A percentile compares a stretch with the other conserved stretches of the same genome.
Conservation (phyloP, 37 sponge, comb jelly and placozoan species). For the Aplysina aerophoba region DNA sequence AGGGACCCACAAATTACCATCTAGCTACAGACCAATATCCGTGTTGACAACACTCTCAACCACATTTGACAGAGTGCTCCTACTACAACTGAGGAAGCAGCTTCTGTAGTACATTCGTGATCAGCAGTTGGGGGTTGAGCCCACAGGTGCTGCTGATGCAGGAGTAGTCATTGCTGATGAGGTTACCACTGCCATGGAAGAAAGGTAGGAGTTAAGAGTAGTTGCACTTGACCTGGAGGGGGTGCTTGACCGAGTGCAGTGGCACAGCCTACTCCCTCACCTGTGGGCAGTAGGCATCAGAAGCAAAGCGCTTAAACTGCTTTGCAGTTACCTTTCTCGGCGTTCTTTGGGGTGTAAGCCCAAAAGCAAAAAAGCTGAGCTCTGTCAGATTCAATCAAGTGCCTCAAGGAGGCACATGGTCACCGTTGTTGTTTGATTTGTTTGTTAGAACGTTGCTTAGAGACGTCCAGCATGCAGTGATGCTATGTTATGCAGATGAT, state of each 20-base stretch:
- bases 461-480: conserved; percentile 15
- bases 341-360: neutral
- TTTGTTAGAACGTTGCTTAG: neutral
- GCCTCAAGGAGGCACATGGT: conserved; percentile 33
- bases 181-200: conserved; percentile 4
- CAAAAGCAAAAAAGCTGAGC: neutral
- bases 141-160: conserved; percentile 5
- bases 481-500: conserved; percentile 36
- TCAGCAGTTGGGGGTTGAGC: conserved; percentile 23
- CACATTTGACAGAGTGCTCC: conserved; percentile 1
- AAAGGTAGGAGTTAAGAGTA: neutral
- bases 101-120: neutral
- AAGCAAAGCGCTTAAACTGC: neutral
- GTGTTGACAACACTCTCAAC: conserved; percentile 8
- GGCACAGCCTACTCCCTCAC: conserved; percentile 20
- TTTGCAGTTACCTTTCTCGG: neutral
- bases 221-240: conserved; percentile 5
- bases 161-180: conserved; percentile 25
- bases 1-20: neutral
- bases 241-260: conserved; percentile 17
- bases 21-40: conserved; percentile 28
- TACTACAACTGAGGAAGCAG: neutral
- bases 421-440: conserved; percentile 12
- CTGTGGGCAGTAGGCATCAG: conserved; percentile 7
- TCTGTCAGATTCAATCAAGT: neutral